Evolutionary conservation across 2,888 invertebrate species (phyloP).

Genomic region (Drosophila stalkeri): DNA sequence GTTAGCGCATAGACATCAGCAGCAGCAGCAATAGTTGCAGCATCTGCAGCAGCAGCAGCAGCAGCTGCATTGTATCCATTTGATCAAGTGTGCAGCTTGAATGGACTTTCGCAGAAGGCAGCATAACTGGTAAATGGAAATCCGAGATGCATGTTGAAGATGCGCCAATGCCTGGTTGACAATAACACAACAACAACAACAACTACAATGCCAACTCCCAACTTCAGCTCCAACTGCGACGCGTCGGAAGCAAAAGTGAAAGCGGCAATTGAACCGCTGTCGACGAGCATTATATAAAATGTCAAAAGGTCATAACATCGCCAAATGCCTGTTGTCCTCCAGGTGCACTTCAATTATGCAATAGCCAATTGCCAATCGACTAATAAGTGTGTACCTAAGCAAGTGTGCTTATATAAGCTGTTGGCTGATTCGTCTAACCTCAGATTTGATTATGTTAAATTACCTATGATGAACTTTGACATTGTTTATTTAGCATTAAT

Average conservation of each 20-base stretch:
- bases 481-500: not conserved
- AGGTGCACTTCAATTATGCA: constrained; percentile 34
- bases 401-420: constrained; percentile 2
- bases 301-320: constrained; percentile 59
- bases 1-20: constrained; percentile 45
- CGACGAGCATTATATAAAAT: constrained; percentile 58
- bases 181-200: constrained; percentile 19
- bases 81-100: constrained; percentile 28
- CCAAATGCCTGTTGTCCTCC: constrained; percentile 41
- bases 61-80: constrained; percentile 20
- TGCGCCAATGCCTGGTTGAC: constrained; percentile 49
- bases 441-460: not conserved
- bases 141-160: constrained; percentile 42
- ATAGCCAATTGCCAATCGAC: constrained; percentile 8
- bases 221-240: not conserved
- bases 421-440: not conserved
- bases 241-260: constrained; percentile 60
- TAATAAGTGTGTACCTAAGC: not conserved
- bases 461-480: not conserved
- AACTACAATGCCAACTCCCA: not conserved
- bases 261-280: constrained; percentile 45
- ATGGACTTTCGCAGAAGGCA: constrained; percentile 50
- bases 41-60: not conserved
- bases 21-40: constrained; percentile 2
- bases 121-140: constrained; percentile 55